A percentile compares a stretch with the other conserved stretches of the same genome.
phyloP scores from a whole-genome alignment of 2,888 invertebrate species.

The Mesopsocus fuscifrons region DNA sequence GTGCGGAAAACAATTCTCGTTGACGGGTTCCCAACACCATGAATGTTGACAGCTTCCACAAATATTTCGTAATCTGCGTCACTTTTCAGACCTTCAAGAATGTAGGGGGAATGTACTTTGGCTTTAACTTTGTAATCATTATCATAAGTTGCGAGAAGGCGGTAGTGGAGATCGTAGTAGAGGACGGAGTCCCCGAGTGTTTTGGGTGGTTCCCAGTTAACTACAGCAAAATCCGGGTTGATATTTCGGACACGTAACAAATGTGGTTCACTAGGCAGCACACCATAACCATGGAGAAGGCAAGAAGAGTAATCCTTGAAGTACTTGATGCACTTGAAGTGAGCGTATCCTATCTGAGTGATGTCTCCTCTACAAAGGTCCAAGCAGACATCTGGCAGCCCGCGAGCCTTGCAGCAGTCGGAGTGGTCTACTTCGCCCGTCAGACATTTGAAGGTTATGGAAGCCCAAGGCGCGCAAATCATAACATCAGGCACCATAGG shows the following conservation, averaged over 20 bases:
- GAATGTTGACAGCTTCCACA: slow-evolving; percentile 58
- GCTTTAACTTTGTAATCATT: slow-evolving; percentile 24
- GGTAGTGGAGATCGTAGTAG: slow-evolving; percentile 29
- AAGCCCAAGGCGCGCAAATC: slow-evolving; percentile 79
- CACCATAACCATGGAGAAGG: slow-evolving; percentile 66
- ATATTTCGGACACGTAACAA: slow-evolving; percentile 51
- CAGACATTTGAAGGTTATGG: slow-evolving; percentile 58
- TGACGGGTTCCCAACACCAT: slow-evolving; percentile 59
- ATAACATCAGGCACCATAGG: slow-evolving; percentile 61
- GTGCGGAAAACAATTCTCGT: slow-evolving; percentile 58
- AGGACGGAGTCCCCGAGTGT: slow-evolving; percentile 47
- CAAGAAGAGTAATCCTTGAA: slow-evolving; percentile 69
- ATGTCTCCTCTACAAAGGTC: slow-evolving; percentile 63
- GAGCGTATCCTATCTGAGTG: slow-evolving; percentile 55
- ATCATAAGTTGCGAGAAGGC: slow-evolving; percentile 23
- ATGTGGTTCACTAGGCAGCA: slow-evolving; percentile 53
- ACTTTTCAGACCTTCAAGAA: slow-evolving; percentile 52
- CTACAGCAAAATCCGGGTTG: slow-evolving; percentile 53
- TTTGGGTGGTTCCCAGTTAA: slow-evolving; percentile 59
- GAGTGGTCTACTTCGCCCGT: slow-evolving; percentile 67
- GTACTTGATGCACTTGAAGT: slow-evolving; percentile 70
- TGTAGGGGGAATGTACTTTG: slow-evolving; percentile 44
- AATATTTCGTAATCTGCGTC: slow-evolving; percentile 63
- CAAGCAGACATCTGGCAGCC: slow-evolving; percentile 53
- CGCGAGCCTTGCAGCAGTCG: slow-evolving; percentile 55